Base-by-base conservation (phyloP, 30 jellyfish, hydroid and myxozoan genomes). In the Catostylus mosaicus region DNA sequence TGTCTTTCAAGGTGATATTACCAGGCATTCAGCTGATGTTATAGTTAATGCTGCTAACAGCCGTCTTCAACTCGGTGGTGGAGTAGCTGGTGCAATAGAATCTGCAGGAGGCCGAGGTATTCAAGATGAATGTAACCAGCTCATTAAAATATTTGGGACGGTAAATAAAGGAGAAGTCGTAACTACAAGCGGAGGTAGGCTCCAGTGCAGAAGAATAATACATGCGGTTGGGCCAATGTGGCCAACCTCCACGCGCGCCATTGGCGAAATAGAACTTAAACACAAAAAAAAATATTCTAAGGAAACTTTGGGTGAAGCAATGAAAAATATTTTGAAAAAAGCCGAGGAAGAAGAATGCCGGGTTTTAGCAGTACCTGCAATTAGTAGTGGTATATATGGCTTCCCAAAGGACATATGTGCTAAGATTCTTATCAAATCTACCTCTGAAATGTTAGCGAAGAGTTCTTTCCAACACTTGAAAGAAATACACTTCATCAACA, bases 341-440 rank as follows among this genome's bases (percentile, higher is more conserved):
- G 78, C 81, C 40, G 89, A 78, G 27, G 20, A 43, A 22, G 63
- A 65, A 27, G 89, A 65, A 18, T 64, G 78, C 18, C 36, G 73
- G n/a, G 33, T 59, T 14, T 36, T 78, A n/a, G 89, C 89, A 4
- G 89, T 78, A 4, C 89, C 89, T 34, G 89, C 89, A 12, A 78
- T 78, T 14, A 78, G 89, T 46, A 78, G 89, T 31, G 88, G 88
- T 35, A 38, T 77, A 19, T 77, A 33, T 67, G 89, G 82, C 14
- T 78, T 78, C 33, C 89, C 89, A 29, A 78, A 78, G 40, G 82
- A 62, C 12, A 81, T 78, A 18, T 78, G 89, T 46, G 89, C 89
- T 19, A 24, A 78, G 66, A 62, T 64, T 50, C 74, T 78, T 26
- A 48, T 63, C 7, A 52, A 63, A 2, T 24, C 72, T 11, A 59